Conservation (phyloP, 2,113 vertebrate species). For the Aldabrachelys gigantea region DNA sequence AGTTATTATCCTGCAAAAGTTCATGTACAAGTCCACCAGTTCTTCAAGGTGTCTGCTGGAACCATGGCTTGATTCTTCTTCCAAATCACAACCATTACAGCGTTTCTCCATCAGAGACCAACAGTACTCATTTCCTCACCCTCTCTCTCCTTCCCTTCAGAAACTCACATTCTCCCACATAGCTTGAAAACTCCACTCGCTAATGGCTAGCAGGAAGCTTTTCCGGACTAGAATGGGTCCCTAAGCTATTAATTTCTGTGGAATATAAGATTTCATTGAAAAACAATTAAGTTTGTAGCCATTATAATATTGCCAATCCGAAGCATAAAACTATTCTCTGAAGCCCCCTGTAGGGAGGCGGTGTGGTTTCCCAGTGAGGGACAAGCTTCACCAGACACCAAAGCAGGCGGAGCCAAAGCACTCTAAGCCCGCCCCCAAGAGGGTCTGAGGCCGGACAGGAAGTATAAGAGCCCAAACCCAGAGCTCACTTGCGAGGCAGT, state of each 20-base stretch:
- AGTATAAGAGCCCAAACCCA: no score
- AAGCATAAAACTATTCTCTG: no score
- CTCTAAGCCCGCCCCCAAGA: no score
- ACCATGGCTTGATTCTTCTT: constrained; percentile 1
- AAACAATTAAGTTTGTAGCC: no score
- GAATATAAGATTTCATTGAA: no score
- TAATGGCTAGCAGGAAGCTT: not conserved
- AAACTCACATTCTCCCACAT: not conserved
- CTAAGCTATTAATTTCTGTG: not conserved
- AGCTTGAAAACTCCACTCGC: not conserved
- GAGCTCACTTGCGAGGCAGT: no score
- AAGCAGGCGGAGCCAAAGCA: no score
- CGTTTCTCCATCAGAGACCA: not conserved
- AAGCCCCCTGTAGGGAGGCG: no score
- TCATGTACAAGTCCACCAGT: not conserved
- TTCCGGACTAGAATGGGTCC: not conserved
- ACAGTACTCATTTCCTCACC: not conserved
- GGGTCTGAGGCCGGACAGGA: no score
- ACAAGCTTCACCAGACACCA: no score
- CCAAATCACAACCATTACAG: not conserved
- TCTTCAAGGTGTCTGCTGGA: not conserved
- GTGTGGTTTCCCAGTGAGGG: no score
- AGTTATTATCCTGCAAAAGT: not conserved
- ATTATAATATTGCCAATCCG: no score
- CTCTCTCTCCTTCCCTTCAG: not conserved